Evolutionary conservation across 1,140 invertebrate species (phyloP).

Genomic region (Rhopalosiphum maidis): DNA sequence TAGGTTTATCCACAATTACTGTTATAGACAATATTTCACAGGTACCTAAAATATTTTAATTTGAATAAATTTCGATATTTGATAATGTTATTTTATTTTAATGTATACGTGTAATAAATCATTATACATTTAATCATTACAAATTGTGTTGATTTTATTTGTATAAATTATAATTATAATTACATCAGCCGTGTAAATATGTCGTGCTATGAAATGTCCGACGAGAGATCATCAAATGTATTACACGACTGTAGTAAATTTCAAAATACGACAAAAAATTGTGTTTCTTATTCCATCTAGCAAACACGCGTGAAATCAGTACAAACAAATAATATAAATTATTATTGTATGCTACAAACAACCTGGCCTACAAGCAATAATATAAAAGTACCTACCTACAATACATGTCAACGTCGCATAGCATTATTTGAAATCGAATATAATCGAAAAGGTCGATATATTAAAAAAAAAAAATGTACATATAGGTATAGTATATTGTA

Average conservation of each 20-base stretch:
- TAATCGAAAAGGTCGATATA: background rate
- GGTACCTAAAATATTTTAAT: no score
- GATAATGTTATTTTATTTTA: no score
- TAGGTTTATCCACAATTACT: no score
- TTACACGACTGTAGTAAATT: background rate
- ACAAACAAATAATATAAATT: background rate
- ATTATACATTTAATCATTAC: no score
- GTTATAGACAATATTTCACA: no score
- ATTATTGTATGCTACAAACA: background rate
- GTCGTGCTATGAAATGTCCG: background rate
- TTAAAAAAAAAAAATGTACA: background rate
- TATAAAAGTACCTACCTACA: background rate
- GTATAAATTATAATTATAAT: no score
- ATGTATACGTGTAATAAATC: no score
- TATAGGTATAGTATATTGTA: background rate
- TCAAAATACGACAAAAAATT: background rate
- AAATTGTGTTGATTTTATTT: no score
- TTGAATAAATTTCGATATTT: no score
- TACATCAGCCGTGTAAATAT: no score
- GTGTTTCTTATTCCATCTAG: background rate
- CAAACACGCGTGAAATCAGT: background rate
- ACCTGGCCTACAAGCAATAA: background rate
- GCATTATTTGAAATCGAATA: conserved; percentile 13
- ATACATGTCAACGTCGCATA: background rate
- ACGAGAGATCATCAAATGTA: background rate